phyloP scores from a whole-genome alignment of 35 echinoderm and acorn worm species.

The Lytechinus variegatus region DNA sequence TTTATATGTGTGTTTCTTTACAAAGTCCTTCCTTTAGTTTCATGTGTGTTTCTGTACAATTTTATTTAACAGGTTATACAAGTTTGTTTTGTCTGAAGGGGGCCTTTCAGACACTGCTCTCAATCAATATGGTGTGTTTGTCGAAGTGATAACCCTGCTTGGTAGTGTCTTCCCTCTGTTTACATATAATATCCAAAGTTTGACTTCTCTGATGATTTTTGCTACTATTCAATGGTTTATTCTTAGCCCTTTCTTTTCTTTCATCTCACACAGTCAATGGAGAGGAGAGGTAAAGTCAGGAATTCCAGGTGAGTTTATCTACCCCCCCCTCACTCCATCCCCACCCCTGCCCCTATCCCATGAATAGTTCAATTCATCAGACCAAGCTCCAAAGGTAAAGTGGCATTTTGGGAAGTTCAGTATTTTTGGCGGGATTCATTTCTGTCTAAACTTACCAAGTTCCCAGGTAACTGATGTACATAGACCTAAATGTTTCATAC shows the following conservation, averaged over 20 bases:
- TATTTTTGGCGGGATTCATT: not conserved
- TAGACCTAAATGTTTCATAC: too few relatives aligned
- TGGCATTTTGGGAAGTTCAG: not conserved
- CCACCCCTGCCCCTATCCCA: not conserved
- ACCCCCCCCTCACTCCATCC: not conserved
- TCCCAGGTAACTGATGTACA: not conserved
- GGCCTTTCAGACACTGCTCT: not conserved
- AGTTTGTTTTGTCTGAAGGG: not conserved
- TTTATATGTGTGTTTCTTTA: too few relatives aligned
- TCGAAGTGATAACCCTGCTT: not conserved
- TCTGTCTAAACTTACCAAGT: not conserved
- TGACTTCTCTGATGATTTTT: not conserved
- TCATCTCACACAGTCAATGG: constrained; percentile 80
- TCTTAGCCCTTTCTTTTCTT: not conserved
- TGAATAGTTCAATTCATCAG: not conserved
- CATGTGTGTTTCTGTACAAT: too few relatives aligned
- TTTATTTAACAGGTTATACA: not conserved
- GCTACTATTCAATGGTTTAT: not conserved
- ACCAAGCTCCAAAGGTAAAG: not conserved
- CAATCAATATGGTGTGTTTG: not conserved
- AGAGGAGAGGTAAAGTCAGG: constrained; percentile 84
- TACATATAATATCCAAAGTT: constrained; percentile 28
- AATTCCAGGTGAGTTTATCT: constrained; percentile 61
- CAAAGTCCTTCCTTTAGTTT: too few relatives aligned
- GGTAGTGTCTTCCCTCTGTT: not conserved